A percentile compares a stretch with the other conserved stretches of the same genome.
These are phyloP conservation scores for Dunckerocampus dactyliophorus DNA, from an alignment of 2,113 vertebrate species.

Conservation along the genomic window DNA sequence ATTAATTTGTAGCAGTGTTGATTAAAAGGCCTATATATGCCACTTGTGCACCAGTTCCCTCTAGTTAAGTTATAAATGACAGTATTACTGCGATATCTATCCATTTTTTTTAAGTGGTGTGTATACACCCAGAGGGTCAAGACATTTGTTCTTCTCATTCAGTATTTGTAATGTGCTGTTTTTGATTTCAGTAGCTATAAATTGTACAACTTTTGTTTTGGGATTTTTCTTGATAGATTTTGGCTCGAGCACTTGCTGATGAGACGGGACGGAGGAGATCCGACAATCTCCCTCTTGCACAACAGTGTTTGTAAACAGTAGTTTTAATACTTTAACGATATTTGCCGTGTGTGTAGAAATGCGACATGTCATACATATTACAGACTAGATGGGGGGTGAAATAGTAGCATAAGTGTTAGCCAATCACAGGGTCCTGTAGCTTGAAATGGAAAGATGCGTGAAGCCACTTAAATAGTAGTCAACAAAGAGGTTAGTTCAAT, in stretches of 20 bases:
- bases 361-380: slow-evolving; percentile 41
- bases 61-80: not conserved
- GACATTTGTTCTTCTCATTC: too few relatives aligned
- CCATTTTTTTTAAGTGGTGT: too few relatives aligned
- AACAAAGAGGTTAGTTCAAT: slow-evolving; percentile 28
- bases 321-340: slow-evolving; percentile 34
- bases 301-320: slow-evolving; percentile 48
- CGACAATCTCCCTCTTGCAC: slow-evolving; percentile 34
- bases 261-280: slow-evolving; percentile 31
- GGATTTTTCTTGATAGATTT: slow-evolving; percentile 8
- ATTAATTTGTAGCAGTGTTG: slow-evolving; percentile 19
- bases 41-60: slow-evolving; percentile 9
- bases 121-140: too few relatives aligned
- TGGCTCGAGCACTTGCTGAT: slow-evolving; percentile 31
- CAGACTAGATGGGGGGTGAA: slow-evolving; percentile 40
- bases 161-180: slow-evolving; percentile 1
- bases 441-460: slow-evolving; percentile 43
- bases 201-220: slow-evolving; percentile 9
- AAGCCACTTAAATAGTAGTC: slow-evolving; percentile 41
- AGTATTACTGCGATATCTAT: not conserved
- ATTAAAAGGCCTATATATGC: slow-evolving; percentile 27
- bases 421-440: slow-evolving; percentile 43
- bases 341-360: slow-evolving; percentile 52
- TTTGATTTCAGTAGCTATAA: not conserved
- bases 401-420: slow-evolving; percentile 38